Percentiles rank a stretch among this genome's conserved stretches.
Evolutionary conservation across 2,113 vertebrate genomes (phyloP).

Genomic region (Xenopus borealis): DNA sequence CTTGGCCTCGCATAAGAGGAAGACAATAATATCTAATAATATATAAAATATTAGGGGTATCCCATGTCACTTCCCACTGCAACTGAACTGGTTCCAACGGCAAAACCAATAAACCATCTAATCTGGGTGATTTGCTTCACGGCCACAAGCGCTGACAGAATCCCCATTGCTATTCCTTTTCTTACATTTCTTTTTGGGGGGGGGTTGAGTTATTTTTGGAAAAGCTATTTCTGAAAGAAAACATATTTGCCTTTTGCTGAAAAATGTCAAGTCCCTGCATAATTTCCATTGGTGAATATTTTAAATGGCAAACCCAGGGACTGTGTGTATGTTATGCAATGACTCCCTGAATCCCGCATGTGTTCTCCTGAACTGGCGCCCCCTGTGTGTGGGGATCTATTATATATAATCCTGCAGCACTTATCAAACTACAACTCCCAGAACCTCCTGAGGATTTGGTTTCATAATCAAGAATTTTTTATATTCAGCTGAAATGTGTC

Average conservation of each 20-base stretch:
- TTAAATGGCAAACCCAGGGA: neutral
- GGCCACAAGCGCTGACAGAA: conserved; percentile 15
- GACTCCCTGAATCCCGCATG: no score
- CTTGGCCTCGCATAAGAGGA: no score
- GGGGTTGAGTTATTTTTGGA: conserved; percentile 17
- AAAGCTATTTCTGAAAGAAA: conserved; percentile 25
- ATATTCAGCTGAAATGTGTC: no score
- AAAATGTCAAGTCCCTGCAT: conserved; percentile 19
- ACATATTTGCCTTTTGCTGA: conserved; percentile 27
- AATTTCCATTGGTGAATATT: conserved; percentile 7
- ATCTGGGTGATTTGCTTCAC: neutral
- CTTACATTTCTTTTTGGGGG: neutral
- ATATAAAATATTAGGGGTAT: neutral
- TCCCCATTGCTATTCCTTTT: neutral
- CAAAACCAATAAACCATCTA: neutral
- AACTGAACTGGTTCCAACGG: no score
- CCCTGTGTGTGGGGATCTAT: no score
- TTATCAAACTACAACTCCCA: no score
- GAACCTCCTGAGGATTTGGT: no score
- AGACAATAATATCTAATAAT: no score
- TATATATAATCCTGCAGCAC: no score
- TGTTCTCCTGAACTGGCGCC: neutral
- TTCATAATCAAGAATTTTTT: no score
- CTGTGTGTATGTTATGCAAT: neutral
- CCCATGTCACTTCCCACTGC: no score